A percentile compares a stretch with the other conserved stretches of the same genome.
Conservation (phyloP, 2,888 invertebrate genomes). For the Noctua pronuba region DNA sequence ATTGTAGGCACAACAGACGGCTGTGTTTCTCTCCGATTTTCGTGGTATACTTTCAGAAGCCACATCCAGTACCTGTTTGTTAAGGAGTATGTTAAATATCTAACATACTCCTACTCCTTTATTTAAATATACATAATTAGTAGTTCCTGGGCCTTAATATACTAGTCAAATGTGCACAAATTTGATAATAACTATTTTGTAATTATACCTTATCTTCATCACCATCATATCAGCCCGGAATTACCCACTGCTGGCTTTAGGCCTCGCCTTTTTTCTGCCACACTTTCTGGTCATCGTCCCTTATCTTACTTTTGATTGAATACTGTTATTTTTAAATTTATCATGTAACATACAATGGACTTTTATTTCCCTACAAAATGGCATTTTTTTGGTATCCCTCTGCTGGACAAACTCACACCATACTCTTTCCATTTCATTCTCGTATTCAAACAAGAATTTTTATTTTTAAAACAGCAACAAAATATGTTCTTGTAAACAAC, state of each 20-base stretch:
- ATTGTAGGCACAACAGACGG: not conserved
- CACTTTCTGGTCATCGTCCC: no score
- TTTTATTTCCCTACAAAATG: no score
- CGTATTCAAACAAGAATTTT: not conserved
- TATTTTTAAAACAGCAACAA: not conserved
- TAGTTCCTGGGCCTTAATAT: not conserved
- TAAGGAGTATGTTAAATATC: not conserved
- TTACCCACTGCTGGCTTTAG: no score
- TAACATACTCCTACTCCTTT: not conserved
- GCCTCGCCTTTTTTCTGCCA: no score
- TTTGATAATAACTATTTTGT: not conserved
- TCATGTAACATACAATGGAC: no score
- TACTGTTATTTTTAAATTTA: no score
- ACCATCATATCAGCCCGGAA: no score
- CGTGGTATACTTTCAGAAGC: not conserved
- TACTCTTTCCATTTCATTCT: not conserved
- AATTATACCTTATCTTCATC: not conserved
- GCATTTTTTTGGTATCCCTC: not conserved
- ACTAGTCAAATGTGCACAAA: not conserved
- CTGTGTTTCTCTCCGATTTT: not conserved
- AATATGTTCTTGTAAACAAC: slow-evolving; percentile 2
- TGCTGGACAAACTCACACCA: not conserved
- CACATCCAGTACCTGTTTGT: not conserved
- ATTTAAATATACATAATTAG: not conserved
- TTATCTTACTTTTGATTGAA: no score